Conservation (phyloP, 1,140 invertebrate genomes). For the Pinna nobilis region DNA sequence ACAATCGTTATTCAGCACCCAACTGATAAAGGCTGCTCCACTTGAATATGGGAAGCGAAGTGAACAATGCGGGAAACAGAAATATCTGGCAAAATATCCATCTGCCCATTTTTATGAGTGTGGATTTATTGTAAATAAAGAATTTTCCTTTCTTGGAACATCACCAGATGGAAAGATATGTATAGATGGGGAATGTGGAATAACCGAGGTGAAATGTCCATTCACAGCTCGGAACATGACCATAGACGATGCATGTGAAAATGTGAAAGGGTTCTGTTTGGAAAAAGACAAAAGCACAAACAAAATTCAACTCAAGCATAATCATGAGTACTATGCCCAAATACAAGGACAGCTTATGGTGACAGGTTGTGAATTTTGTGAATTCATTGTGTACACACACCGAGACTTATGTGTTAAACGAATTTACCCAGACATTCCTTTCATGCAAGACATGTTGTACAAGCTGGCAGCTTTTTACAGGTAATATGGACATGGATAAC, state of each 20-base stretch:
- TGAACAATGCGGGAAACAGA: constrained; percentile 38
- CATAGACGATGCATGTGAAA: neutral
- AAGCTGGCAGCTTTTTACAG: constrained; percentile 8
- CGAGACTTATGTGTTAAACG: constrained; percentile 26
- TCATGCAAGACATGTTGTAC: constrained; percentile 1
- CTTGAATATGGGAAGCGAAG: constrained; percentile 37
- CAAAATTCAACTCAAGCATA: neutral
- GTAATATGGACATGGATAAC: no score
- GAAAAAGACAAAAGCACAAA: neutral
- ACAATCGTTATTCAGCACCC: neutral
- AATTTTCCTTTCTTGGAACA: constrained; percentile 25
- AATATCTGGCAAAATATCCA: neutral
- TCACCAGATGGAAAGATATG: constrained; percentile 33
- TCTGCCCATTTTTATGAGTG: constrained; percentile 36
- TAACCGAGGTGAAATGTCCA: constrained; percentile 37
- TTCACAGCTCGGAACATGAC: constrained; percentile 32
- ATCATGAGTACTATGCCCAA: constrained; percentile 26
- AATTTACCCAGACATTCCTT: constrained; percentile 28
- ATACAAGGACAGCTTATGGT: constrained; percentile 40
- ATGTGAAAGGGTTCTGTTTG: constrained; percentile 1
- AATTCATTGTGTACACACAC: constrained; percentile 40
- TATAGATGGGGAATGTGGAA: constrained; percentile 25
- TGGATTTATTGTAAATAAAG: constrained; percentile 31
- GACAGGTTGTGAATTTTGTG: constrained; percentile 33
- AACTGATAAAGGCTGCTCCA: neutral